A percentile compares a stretch with the other conserved stretches of the same genome.
Evolutionary conservation across 2,113 vertebrate species (phyloP).

Genomic region (Nothocercus julius): DNA sequence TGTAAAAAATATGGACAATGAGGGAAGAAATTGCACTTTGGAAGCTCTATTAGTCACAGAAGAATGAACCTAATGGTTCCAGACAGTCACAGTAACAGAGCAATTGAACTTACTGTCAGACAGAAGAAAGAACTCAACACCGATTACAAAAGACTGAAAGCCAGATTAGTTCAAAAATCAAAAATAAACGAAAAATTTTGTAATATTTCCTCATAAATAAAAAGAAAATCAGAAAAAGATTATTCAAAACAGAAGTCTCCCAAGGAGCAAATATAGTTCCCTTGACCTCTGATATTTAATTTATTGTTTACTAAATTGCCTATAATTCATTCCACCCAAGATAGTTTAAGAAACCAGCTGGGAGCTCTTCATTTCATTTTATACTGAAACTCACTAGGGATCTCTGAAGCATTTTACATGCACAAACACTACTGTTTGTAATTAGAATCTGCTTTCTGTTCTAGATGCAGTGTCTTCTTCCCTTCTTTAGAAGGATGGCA

Average conservation of each 20-base stretch:
- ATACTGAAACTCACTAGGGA: not conserved
- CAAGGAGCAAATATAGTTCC: not conserved
- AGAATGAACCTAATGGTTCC: not conserved
- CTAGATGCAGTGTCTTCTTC: not conserved
- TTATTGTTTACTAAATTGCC: not conserved
- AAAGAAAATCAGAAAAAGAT: constrained; percentile 1
- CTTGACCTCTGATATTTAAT: not conserved
- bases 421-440: not conserved
- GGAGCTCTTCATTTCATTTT: not conserved
- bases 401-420: not conserved
- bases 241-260: not conserved
- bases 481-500: not conserved
- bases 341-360: not conserved
- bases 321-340: not conserved
- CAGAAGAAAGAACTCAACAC: constrained; percentile 12
- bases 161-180: constrained; percentile 29
- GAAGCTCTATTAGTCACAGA: not conserved
- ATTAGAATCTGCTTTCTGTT: not conserved
- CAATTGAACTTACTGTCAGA: not conserved
- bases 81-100: not conserved
- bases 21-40: constrained; percentile 32
- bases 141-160: not conserved
- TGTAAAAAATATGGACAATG: not conserved
- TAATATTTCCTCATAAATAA: not conserved
- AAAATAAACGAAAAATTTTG: not conserved